Percentiles rank a stretch among this genome's conserved stretches.
Evolutionary conservation across 2,888 invertebrate species (phyloP).

Genomic region (Dynastes tityus): DNA sequence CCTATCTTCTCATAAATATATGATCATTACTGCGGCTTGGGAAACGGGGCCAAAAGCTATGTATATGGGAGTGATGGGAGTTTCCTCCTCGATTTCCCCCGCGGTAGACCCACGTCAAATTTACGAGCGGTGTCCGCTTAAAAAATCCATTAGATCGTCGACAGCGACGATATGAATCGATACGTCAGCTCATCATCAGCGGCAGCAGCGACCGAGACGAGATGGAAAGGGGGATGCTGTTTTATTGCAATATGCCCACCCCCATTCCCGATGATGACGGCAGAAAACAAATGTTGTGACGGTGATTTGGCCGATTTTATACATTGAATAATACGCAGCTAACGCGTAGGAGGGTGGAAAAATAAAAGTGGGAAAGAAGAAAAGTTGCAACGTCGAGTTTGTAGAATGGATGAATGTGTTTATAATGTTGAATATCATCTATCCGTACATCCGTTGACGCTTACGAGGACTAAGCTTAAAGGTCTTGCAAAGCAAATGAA

Average conservation of each 20-base stretch:
- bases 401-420: background rate
- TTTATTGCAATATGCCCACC: constrained; percentile 55
- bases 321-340: background rate
- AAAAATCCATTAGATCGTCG: constrained; percentile 44
- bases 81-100: constrained; percentile 31
- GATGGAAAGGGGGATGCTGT: constrained; percentile 51
- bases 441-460: constrained; percentile 32
- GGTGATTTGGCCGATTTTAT: constrained; percentile 61
- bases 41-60: background rate
- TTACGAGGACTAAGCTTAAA: no score
- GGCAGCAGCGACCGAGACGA: background rate
- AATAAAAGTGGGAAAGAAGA: background rate
- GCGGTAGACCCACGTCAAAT: constrained; percentile 22
- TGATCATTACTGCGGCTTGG: constrained; percentile 23
- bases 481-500: no score
- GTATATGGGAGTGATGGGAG: background rate
- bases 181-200: constrained; percentile 39
- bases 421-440: constrained; percentile 40
- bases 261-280: constrained; percentile 59
- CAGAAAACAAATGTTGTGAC: constrained; percentile 66
- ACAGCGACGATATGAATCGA: constrained; percentile 52
- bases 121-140: constrained; percentile 34
- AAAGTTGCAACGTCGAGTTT: background rate
- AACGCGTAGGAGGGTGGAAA: no score
- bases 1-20: constrained; percentile 37